Evolutionary conservation across 2,888 invertebrate genomes (phyloP).

Genomic region (Idaea aversata): DNA sequence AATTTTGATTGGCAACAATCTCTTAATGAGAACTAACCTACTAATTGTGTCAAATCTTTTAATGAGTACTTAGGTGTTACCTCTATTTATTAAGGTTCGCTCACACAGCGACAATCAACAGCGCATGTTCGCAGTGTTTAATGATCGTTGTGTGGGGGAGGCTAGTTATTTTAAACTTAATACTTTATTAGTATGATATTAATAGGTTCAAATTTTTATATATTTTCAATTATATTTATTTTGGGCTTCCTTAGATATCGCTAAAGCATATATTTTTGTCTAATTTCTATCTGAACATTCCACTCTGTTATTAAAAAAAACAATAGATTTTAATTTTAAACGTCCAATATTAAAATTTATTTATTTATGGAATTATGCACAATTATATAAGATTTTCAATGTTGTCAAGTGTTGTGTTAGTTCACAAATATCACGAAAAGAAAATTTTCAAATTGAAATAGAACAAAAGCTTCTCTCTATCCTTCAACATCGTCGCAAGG

Average conservation of each 20-base stretch:
- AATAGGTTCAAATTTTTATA: background rate
- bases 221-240: background rate
- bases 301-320: background rate
- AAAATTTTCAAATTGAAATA: too few relatives aligned
- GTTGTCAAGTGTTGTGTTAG: background rate
- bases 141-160: background rate
- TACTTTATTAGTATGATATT: background rate
- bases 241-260: background rate
- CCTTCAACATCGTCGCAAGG: too few relatives aligned
- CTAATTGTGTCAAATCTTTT: background rate
- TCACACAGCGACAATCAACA: background rate
- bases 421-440: too few relatives aligned
- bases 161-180: background rate
- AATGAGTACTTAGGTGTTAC: background rate
- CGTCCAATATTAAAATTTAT: background rate
- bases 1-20: background rate
- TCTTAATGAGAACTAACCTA: background rate
- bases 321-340: background rate
- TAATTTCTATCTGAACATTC: background rate
- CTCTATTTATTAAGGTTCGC: background rate
- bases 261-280: background rate
- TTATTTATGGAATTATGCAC: background rate
- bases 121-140: background rate
- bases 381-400: background rate
- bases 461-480: too few relatives aligned